Base-by-base conservation (phyloP, 2,113 vertebrate genomes). In the Polypterus senegalus region DNA sequence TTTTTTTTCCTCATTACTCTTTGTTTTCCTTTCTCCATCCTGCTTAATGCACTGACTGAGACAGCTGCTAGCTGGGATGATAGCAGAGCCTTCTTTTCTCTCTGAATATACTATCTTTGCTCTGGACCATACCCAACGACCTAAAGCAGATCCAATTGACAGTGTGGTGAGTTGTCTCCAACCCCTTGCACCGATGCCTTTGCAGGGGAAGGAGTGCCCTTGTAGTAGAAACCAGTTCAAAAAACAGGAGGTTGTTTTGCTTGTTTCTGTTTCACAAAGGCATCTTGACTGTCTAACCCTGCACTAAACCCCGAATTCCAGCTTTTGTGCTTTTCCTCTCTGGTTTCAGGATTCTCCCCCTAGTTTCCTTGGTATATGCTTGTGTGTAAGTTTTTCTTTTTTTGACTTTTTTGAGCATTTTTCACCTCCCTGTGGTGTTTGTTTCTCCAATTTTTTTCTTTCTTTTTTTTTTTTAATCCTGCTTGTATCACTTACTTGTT, bases 81-180 rank as follows among this genome's bases (percentile, higher is more conserved):
- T 98, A 97, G 92, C 95, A 87, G 93, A 99, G 74, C 94, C 96
- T 77, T 92, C 96, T 91, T 97, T 97, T 91, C 94, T 99, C 79
- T 99, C 96, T 91, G 95, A 99, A 77, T 99, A 98, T 87, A 98
- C 96, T 97, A 84, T 98, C 88, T 99, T 99, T 99, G 93, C 94
- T 94, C 91, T 98, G 93, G 96, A 98, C 89, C 79, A 89, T 85
- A 91, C 86, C 91, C 93, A 92, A 74, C 88, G 77, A 80, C 90
- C 87, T 85, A 90, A 90, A 86, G 78, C 89, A 77, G 77, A 91
- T 80, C 87, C 91, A 88, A 89, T 81, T 89, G 89, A 81, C 83
- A 67, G 71, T 92, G 90, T 89, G 93, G 96, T 97, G 95, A 97
- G 95, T 96, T 89, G 27, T 27, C 79, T 75, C 71, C 73, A 72